Conservation (phyloP, 1,140 invertebrate genomes). For the Phenacoccus solenopsis region DNA sequence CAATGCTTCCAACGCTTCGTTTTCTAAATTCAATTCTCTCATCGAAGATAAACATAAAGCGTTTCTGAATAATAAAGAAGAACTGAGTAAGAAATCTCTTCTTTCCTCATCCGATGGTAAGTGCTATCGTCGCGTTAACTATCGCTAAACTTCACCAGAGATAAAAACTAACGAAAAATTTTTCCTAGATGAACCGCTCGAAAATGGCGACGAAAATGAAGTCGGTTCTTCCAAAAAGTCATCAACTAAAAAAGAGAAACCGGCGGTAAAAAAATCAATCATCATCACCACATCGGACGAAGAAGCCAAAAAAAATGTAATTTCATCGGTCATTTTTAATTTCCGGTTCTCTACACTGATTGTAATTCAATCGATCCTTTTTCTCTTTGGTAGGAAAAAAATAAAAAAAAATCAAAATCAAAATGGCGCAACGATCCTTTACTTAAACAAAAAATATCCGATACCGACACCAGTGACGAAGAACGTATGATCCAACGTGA, state of each 20-base stretch:
- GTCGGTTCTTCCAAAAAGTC: too few relatives aligned
- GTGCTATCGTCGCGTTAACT: not conserved
- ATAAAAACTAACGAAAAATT: too few relatives aligned
- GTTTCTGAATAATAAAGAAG: not conserved
- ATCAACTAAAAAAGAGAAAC: too few relatives aligned
- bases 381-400: not conserved
- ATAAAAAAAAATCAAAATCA: constrained; percentile 13
- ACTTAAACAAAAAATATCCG: constrained; percentile 4
- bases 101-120: not conserved
- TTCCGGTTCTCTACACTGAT: too few relatives aligned
- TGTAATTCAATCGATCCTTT: too few relatives aligned
- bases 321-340: too few relatives aligned
- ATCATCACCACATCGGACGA: too few relatives aligned
- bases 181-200: too few relatives aligned
- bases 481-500: not conserved
- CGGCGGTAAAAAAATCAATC: too few relatives aligned
- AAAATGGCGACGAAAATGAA: too few relatives aligned
- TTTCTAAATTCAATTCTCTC: not conserved
- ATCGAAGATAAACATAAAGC: not conserved
- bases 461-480: constrained; percentile 15
- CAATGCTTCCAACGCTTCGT: not conserved
- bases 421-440: constrained; percentile 5
- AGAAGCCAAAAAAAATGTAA: too few relatives aligned
- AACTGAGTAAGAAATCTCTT: not conserved
- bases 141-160: too few relatives aligned